phyloP scores from a whole-genome alignment of 1,140 invertebrate genomes.

The Drosophila oshimai region DNA sequence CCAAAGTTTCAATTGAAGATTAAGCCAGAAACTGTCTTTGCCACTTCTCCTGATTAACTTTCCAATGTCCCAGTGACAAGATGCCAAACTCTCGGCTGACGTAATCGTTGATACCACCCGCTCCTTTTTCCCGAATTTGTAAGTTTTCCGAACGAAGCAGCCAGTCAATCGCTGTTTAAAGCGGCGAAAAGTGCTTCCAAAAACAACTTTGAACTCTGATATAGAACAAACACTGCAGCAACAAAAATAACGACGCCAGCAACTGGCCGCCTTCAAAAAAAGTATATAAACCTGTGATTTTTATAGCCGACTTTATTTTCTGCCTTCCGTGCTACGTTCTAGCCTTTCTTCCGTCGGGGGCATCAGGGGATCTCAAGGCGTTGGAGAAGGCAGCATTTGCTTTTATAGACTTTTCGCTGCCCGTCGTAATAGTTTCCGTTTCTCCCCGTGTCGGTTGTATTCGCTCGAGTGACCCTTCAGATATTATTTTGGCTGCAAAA shows the following conservation, averaged over 20 bases:
- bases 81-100: slow-evolving; percentile 35
- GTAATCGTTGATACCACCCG: slow-evolving; percentile 9
- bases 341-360: slow-evolving; percentile 3
- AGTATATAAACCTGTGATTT: slow-evolving; percentile 71
- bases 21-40: slow-evolving; percentile 30
- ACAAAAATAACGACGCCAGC: slow-evolving; percentile 26
- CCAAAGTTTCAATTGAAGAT: slow-evolving; percentile 43
- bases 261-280: slow-evolving; percentile 46
- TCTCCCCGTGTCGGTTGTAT: slow-evolving; percentile 5
- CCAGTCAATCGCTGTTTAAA: slow-evolving; percentile 46
- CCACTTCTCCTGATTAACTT: slow-evolving; percentile 41
- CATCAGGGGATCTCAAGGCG: slow-evolving; percentile 7
- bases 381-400: slow-evolving; percentile 51
- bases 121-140: neutral
- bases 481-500: slow-evolving; percentile 56
- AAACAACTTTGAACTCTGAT: slow-evolving; percentile 42
- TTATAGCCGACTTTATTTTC: slow-evolving; percentile 67
- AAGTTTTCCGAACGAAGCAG: slow-evolving; percentile 21
- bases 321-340: slow-evolving; percentile 28
- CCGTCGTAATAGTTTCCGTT: slow-evolving; percentile 46
- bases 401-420: slow-evolving; percentile 68
- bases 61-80: slow-evolving; percentile 34
- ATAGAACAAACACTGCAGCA: slow-evolving; percentile 18
- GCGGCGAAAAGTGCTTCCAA: slow-evolving; percentile 39
- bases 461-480: slow-evolving; percentile 35